These are phyloP conservation scores for Scaptomyza pallida DNA, from an alignment of 1,140 invertebrate genomes.

Conservation along the genomic window DNA sequence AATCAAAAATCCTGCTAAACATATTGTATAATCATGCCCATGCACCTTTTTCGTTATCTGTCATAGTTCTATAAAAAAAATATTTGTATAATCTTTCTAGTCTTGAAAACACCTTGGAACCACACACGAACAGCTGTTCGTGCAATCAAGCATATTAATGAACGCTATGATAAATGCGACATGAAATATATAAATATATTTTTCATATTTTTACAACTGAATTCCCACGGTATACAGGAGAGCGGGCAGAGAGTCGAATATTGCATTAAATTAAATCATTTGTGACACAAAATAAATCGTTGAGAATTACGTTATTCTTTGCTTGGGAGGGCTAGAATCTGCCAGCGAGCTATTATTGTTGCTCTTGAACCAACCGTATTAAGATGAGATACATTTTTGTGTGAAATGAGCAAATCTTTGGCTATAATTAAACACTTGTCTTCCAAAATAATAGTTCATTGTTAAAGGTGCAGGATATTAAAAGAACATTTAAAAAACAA, in stretches of 20 bases:
- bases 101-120: slow-evolving; percentile 40
- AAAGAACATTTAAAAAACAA: too few species aligned
- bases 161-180: slow-evolving; percentile 68
- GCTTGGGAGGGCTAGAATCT: slow-evolving; percentile 3
- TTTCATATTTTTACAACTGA: slow-evolving; percentile 61
- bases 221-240: neutral
- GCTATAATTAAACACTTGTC: slow-evolving; percentile 49
- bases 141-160: slow-evolving; percentile 71
- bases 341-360: slow-evolving; percentile 5
- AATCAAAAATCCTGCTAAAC: neutral
- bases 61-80: slow-evolving; percentile 41
- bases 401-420: slow-evolving; percentile 44
- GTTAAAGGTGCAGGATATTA: neutral
- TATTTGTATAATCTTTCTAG: slow-evolving; percentile 26
- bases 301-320: slow-evolving; percentile 23
- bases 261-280: slow-evolving; percentile 63
- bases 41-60: neutral
- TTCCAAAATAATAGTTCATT: slow-evolving; percentile 42
- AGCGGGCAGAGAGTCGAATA: slow-evolving; percentile 1
- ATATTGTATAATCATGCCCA: slow-evolving; percentile 4
- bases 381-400: slow-evolving; percentile 17
- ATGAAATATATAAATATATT: slow-evolving; percentile 40
- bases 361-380: slow-evolving; percentile 24
- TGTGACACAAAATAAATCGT: slow-evolving; percentile 78
- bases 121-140: slow-evolving; percentile 66